These are phyloP conservation scores for Zenarchopterus dispar DNA, from an alignment of 2,797 vertebrate genomes.

Conservation along the genomic window DNA sequence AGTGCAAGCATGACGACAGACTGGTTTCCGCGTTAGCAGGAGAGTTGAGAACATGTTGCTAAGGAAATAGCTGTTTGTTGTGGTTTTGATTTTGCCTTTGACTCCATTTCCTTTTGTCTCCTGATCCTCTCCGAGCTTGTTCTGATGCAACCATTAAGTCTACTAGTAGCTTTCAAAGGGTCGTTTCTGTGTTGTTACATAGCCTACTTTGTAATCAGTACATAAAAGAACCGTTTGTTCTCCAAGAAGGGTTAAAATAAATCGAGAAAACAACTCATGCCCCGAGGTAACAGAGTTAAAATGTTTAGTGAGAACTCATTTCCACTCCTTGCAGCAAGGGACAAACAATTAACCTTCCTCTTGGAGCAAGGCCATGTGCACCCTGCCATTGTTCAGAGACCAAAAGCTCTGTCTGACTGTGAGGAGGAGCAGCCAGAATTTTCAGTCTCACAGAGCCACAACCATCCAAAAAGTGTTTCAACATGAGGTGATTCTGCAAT, in stretches of 20 bases:
- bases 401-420: constrained; percentile 66
- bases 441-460: constrained; percentile 49
- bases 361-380: constrained; percentile 69
- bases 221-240: neutral
- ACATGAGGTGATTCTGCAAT: constrained; percentile 55
- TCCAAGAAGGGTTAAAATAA: neutral
- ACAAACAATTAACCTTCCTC: constrained; percentile 78
- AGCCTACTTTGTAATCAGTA: neutral
- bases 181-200: constrained; percentile 6
- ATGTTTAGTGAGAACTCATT: constrained; percentile 47
- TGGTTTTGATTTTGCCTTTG: constrained; percentile 23
- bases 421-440: constrained; percentile 49
- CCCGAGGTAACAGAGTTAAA: constrained; percentile 28
- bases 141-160: constrained; percentile 28
- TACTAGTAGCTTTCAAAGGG: constrained; percentile 25
- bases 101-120: constrained; percentile 25
- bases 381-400: constrained; percentile 71
- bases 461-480: constrained; percentile 47
- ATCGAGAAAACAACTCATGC: neutral
- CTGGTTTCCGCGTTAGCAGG: constrained; percentile 5
- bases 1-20: constrained; percentile 1
- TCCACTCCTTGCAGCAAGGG: constrained; percentile 49
- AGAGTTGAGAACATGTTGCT: constrained; percentile 13
- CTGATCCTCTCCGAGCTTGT: constrained; percentile 22
- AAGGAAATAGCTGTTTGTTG: constrained; percentile 34